These are phyloP conservation scores for Sussaba pulchella DNA, from an alignment of 2,888 invertebrate species.

Conservation along the genomic window DNA sequence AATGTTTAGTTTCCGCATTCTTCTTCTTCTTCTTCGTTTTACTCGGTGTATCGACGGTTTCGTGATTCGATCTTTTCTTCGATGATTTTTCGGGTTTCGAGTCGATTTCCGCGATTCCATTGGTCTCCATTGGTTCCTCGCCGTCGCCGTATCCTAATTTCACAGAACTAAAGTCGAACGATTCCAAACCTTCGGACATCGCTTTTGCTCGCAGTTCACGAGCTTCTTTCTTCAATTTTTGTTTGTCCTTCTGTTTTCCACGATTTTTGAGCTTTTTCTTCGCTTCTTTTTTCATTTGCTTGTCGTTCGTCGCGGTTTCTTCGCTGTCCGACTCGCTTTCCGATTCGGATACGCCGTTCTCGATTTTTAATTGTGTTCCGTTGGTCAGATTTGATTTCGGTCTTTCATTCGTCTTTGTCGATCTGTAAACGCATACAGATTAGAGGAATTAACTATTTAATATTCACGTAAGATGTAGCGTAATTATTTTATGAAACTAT, in stretches of 20 bases:
- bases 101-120: constrained; percentile 65
- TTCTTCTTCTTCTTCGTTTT: constrained; percentile 76
- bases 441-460: background rate
- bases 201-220: constrained; percentile 83
- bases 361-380: constrained; percentile 68
- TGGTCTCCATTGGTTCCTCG: constrained; percentile 60
- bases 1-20: constrained; percentile 45
- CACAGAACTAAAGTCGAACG: constrained; percentile 79
- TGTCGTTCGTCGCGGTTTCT: constrained; percentile 59
- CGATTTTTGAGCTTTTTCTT: constrained; percentile 80
- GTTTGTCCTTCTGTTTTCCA: constrained; percentile 80
- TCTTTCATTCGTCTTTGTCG: constrained; percentile 76
- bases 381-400: constrained; percentile 71
- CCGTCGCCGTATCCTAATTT: constrained; percentile 65
- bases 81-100: constrained; percentile 43
- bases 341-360: constrained; percentile 67
- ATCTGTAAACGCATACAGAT: too few species aligned
- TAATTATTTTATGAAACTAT: too few species aligned
- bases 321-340: constrained; percentile 69
- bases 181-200: constrained; percentile 84
- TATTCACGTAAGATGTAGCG: background rate
- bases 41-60: constrained; percentile 60
- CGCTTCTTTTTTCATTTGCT: constrained; percentile 59
- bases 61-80: constrained; percentile 65
- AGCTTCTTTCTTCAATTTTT: constrained; percentile 85